Percentiles rank a stretch among this genome's conserved stretches.
phyloP scores from a whole-genome alignment of 2,797 vertebrate species.

The Phataginus tricuspis region DNA sequence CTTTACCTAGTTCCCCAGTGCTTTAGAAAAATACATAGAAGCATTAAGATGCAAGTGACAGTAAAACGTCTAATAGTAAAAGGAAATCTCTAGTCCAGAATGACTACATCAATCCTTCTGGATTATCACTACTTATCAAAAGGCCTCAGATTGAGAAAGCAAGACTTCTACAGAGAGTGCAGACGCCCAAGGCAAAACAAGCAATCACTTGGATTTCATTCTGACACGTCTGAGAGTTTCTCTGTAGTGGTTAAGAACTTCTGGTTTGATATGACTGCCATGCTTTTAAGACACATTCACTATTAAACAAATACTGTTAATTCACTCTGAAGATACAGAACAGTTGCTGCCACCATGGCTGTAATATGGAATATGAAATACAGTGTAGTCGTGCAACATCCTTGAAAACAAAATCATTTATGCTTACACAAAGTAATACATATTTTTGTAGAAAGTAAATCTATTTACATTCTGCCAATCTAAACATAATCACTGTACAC shows the following conservation, averaged over 20 bases:
- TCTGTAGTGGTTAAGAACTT: constrained; percentile 58
- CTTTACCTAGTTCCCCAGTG: neutral
- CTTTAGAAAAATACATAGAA: constrained; percentile 46
- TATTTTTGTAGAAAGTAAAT: neutral
- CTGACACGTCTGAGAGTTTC: constrained; percentile 60
- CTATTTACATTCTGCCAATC: neutral
- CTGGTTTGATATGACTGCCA: neutral
- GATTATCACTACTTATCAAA: constrained; percentile 62
- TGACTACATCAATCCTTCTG: constrained; percentile 62
- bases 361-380: neutral
- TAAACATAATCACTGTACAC: neutral
- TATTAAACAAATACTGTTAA: neutral
- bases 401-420: neutral
- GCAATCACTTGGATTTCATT: constrained; percentile 43
- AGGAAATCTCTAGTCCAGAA: constrained; percentile 42
- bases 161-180: neutral
- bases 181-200: constrained; percentile 66
- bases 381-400: neutral
- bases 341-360: neutral
- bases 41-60: constrained; percentile 60
- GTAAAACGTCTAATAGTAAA: constrained; percentile 47
- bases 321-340: neutral
- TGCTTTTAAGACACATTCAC: constrained; percentile 19
- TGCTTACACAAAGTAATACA: neutral
- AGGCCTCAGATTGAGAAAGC: constrained; percentile 55